Base-by-base conservation (phyloP, 1,140 invertebrate species). In the Drosophila aff. region DNA sequence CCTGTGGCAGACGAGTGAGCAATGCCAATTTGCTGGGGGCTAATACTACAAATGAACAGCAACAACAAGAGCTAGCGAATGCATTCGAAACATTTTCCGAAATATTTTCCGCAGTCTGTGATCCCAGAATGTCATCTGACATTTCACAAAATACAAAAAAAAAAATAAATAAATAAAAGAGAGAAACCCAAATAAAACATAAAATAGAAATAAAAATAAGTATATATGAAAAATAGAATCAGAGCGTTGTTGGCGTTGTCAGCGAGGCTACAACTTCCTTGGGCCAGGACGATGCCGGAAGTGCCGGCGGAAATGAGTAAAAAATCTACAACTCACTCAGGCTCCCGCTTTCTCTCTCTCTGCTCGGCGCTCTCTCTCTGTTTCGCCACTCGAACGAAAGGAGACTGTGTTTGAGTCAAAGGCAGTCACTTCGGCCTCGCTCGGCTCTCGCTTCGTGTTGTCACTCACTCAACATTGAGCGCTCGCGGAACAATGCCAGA, bases 251-350 rank as follows among this genome's bases (percentile, higher is more conserved):
- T 72, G 57, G 58, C 61, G 61, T 62, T 71, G 66, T 55, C 74
- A 72, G 75, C 60, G 53, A 67, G 52, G 79, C 79, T 82, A 89
- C 84, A 83, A 89, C 84, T 86, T 86, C 80, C 84, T 89, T 89
- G 72, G 74, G 38, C 55, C 64, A 74, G 63, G 62, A 81, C 80
- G 64, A 81, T 59, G 69, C 36, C 77, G 84, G 77, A 87, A 84
- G 73, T 84, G 67, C 58, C 61, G 80, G 72, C 84, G 83, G 83
- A 87, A 89, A 89, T 83, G 83, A 87, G 83, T 71, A 74, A 72
- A 62, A 59, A 57, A 73, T 65, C 71, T 41, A 50, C 43, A 67
- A 66, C 52, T 50, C 50, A 82, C 80, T 66, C 80, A 40, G 46
- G 16, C 16, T 18, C 40, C 59, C 38, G 23, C 9, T 43, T 15